These are phyloP conservation scores for Penelope pileata DNA, from an alignment of 2,113 vertebrate genomes.

Conservation along the genomic window DNA sequence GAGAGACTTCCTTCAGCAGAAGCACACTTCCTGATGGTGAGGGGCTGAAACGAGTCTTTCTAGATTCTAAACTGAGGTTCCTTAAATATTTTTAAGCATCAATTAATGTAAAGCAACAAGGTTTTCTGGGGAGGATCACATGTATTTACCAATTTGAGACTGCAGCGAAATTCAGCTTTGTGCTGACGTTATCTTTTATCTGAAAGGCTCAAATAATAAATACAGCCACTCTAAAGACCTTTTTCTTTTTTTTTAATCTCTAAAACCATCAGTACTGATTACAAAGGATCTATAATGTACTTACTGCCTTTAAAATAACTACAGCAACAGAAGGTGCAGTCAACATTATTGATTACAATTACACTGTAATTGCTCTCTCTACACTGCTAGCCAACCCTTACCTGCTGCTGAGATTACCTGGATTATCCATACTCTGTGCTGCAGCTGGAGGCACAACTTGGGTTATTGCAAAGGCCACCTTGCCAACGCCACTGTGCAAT, in stretches of 20 bases:
- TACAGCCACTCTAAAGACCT: background rate
- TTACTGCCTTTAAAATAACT: background rate
- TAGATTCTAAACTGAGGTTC: background rate
- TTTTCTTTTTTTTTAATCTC: too few relatives aligned
- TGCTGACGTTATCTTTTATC: background rate
- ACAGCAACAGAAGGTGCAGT: background rate
- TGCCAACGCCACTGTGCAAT: accelerated
- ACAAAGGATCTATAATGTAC: background rate
- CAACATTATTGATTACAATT: background rate
- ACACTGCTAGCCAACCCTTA: background rate
- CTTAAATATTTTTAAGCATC: background rate
- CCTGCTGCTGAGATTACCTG: background rate
- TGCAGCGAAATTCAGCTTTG: background rate
- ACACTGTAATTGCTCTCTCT: background rate
- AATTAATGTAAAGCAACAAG: background rate
- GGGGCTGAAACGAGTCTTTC: background rate
- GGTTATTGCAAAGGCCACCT: too few relatives aligned
- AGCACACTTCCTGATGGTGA: background rate
- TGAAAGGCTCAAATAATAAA: background rate
- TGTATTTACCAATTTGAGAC: background rate
- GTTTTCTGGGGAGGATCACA: background rate
- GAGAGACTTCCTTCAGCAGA: background rate
- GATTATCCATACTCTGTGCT: background rate
- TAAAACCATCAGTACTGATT: background rate
- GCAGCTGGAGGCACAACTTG: background rate